Base-by-base conservation (phyloP, 2,888 invertebrate species). In the Silvanus unidentatus region DNA sequence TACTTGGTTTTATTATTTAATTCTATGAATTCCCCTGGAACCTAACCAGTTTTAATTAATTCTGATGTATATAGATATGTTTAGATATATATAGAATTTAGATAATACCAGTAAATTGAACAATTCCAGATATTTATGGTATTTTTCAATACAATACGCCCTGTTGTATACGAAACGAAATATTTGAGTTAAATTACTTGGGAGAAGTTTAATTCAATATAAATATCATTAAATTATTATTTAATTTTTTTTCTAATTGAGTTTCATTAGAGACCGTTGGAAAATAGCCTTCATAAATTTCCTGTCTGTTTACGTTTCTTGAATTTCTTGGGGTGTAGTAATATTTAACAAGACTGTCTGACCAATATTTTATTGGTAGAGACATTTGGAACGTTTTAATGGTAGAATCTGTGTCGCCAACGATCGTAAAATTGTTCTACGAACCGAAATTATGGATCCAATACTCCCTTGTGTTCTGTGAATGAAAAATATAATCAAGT, bases 171-270 rank as follows among this genome's bases (percentile, higher is more conserved):
- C n/a, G 32, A 12, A 32, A 12, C 4, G 32, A n/a, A 12, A 12
- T 32, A 32, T n/a, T 32, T 12, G 13, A 12, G 6, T 32, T 32
- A 32, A 32, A 32, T 32, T 32, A 12, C n/a, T 12, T 32, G 22
- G 32, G 32, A 32, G n/a, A 32, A 32, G 32, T 32, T 32, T 32
- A 32, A 32, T 32, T 32, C n/a, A 32, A 32, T 32, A 3, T 32
- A 32, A 32, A 32, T 32, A 32, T n/a, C 32, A 32, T 12, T 12
- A 8, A 32, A 32, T 22, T 8, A 22, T 12, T 8, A 12, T 12
- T 12, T 8, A 8, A n/a, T 3, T n/a, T 32, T 32, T 32, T 12
- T 9, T 32, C 3, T 32, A 32, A 32, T 32, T 32, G 13, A 32
- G 10, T 32, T 32, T 32, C 10, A 32, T 32, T n/a, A n/a, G n/a